Conservation (phyloP, 2,113 vertebrate species). For the Urocolius indicus region DNA sequence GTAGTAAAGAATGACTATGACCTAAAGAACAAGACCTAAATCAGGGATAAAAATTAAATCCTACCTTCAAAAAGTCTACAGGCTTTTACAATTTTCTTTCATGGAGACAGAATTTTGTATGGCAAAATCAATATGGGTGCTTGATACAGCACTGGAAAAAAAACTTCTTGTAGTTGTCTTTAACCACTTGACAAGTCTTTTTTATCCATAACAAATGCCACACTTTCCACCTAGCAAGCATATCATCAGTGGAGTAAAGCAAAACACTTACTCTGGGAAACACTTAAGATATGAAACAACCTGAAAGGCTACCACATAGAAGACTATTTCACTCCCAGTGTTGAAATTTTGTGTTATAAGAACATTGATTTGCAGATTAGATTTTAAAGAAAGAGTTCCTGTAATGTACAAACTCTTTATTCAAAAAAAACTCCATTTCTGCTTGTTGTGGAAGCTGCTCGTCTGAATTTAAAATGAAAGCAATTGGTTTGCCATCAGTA, state of each 20-base stretch:
- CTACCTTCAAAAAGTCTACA: not conserved
- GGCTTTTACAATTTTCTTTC: not conserved
- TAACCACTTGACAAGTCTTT: not conserved
- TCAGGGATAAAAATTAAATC: not conserved
- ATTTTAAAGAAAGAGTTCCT: not conserved
- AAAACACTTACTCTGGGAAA: not conserved
- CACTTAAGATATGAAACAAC: not conserved
- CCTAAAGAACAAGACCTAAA: not conserved
- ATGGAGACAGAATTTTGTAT: not conserved
- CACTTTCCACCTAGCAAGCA: not conserved
- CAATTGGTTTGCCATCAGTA: not conserved
- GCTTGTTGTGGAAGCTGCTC: not conserved
- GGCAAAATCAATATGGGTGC: not conserved
- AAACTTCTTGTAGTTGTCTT: not conserved
- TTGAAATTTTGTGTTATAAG: not conserved
- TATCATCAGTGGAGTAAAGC: not conserved
- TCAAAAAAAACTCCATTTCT: not conserved
- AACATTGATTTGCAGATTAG: not conserved
- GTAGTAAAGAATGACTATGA: not conserved
- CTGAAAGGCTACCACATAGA: not conserved
- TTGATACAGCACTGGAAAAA: not conserved
- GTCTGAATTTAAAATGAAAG: not conserved
- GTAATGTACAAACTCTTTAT: not conserved
- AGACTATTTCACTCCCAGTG: not conserved
- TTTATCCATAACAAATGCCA: not conserved